Evolutionary conservation across 1,140 invertebrate genomes (phyloP), one percentile per base, ranked within the genome.

Genomic region (Tetragnatha versicolor): DNA sequence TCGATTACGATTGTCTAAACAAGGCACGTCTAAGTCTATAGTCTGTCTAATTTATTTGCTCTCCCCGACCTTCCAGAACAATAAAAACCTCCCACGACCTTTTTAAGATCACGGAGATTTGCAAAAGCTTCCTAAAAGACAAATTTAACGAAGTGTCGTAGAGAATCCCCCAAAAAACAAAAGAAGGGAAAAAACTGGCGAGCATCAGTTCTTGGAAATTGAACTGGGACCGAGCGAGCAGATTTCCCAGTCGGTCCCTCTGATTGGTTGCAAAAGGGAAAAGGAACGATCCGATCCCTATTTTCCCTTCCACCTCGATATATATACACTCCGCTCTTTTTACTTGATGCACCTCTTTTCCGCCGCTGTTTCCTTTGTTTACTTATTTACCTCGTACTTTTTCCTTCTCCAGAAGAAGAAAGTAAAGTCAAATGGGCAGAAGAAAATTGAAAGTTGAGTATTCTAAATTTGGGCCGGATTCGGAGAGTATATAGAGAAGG

Each of bases 371-470:
- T 73, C 7, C 20, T 73, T 73, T 47, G 27, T 69, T 47, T 69
- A 47, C 33, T 53, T 51, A 37, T 55, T 53, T 53, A 22, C 37
- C 53, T 12, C 14, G n/a, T 53, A 22, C 22, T 66, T 55, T 53
- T 49, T 53, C 37, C 12, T 53, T 39, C 39, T 53, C 25, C 3
- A 35, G 20, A 60, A 35, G 45, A 55, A 60, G 60, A 45, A 60
- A 35, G 49, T 29, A 60, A 55, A 73, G 53, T 45, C 53, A 73
- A 73, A 73, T 73, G 53, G 69, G 69, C 22, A 73, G 69, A 73
- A 73, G 69, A 73, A 73, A 73, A 73, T 73, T 73, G 69, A 73
- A 73, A 73, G 69, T 73, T 73, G 69, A 73, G 69, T 73, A 55
- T 73, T 73, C 69, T 73, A 73, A 73, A 73, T 73, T 73, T 73